Evolutionary conservation across 2,113 vertebrate genomes (phyloP).

Genomic region (Ceuthmochares aereus): DNA sequence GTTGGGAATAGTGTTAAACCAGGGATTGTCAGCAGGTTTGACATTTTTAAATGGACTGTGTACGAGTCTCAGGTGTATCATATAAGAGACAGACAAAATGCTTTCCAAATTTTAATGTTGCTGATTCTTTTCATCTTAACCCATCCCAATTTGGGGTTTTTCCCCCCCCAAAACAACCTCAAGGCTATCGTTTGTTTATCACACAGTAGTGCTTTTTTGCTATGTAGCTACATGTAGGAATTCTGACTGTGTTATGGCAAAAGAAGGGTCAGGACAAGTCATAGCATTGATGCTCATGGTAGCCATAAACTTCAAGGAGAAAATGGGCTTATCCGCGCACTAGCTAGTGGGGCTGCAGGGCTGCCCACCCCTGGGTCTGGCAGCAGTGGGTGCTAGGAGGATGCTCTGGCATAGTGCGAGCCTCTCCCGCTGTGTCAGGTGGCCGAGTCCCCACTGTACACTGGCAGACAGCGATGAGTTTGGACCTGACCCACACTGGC

Average conservation of each 20-base stretch:
- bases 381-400: fast-evolving
- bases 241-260: not conserved
- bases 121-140: not conserved
- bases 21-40: not conserved
- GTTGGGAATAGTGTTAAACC: not conserved
- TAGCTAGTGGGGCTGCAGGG: no score
- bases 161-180: not conserved
- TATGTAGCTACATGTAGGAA: not conserved
- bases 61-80: not conserved
- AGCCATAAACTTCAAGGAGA: not conserved
- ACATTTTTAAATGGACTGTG: not conserved
- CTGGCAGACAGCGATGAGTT: no score
- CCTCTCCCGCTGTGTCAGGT: no score
- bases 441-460: no score
- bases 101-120: not conserved
- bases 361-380: fast-evolving
- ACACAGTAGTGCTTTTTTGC: not conserved
- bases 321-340: not conserved
- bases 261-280: not conserved
- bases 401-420: no score
- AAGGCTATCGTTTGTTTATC: not conserved
- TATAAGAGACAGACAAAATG: not conserved
- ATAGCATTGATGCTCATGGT: not conserved
- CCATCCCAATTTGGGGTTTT: not conserved
- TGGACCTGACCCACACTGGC: no score